These are phyloP conservation scores for Protobothrops flavoviridis DNA, from an alignment of 2,113 vertebrate species.

Conservation along the genomic window DNA sequence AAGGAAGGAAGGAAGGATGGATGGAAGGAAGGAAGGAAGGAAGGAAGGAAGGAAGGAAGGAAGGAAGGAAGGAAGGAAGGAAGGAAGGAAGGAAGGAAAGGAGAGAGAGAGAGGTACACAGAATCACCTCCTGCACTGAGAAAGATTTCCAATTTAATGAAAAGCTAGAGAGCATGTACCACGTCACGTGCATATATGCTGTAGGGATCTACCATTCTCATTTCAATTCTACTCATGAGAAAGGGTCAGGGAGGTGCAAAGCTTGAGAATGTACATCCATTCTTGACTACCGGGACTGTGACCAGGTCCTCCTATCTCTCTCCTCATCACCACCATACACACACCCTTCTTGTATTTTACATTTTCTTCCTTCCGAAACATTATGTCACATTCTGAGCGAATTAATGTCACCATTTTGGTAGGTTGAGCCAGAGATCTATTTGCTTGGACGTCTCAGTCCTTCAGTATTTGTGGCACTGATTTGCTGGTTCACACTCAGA, in stretches of 20 bases:
- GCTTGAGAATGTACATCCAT: not conserved
- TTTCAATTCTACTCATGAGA: slow-evolving; percentile 13
- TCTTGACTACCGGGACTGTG: slow-evolving; percentile 19
- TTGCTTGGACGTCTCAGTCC: slow-evolving; percentile 9
- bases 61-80: not conserved
- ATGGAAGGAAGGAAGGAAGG: not conserved
- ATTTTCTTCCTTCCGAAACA: slow-evolving; percentile 19
- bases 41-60: not conserved
- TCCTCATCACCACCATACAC: not conserved
- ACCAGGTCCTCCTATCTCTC: not conserved
- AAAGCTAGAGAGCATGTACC: not conserved
- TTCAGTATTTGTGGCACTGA: not conserved
- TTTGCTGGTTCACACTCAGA: not conserved
- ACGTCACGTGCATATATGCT: not conserved
- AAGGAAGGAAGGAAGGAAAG: too few species aligned
- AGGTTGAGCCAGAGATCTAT: slow-evolving; percentile 11
- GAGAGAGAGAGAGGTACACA: not conserved
- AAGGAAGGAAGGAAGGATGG: not conserved
- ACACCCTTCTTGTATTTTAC: too few species aligned
- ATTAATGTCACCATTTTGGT: not conserved
- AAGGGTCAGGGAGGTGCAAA: slow-evolving; percentile 20
- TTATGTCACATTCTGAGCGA: slow-evolving; percentile 32
- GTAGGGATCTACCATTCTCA: not conserved
- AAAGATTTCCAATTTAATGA: slow-evolving; percentile 7
- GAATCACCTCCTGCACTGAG: not conserved